Evolutionary conservation across 2,113 vertebrate genomes (phyloP).

Genomic region (Guaruba guarouba): DNA sequence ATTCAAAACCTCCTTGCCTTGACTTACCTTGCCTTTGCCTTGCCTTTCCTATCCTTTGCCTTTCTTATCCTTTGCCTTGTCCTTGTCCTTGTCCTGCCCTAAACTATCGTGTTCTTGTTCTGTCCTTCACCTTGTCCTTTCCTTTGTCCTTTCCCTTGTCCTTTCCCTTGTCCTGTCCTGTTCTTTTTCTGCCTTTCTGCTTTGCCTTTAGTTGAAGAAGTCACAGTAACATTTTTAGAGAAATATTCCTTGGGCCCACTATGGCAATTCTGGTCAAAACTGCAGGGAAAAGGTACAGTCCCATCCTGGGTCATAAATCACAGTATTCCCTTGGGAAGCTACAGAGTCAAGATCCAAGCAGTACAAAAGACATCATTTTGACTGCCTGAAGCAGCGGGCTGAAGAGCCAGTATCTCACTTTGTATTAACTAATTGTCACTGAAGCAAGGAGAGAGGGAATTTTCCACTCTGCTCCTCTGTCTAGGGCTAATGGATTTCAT

Average conservation of each 20-base stretch:
- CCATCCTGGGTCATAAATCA: background rate
- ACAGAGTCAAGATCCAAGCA: background rate
- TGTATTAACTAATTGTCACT: background rate
- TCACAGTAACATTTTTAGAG: background rate
- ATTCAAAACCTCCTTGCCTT: background rate
- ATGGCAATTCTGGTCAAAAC: background rate
- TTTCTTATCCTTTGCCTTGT: background rate
- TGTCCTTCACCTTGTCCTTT: background rate
- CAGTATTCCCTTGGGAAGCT: background rate
- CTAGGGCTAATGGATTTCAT: background rate
- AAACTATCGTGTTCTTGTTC: too few relatives aligned
- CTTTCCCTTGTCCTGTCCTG: too few relatives aligned
- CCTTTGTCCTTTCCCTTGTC: background rate
- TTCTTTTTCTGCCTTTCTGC: background rate
- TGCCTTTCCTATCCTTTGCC: too few relatives aligned
- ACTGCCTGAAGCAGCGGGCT: background rate
- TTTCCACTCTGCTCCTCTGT: background rate
- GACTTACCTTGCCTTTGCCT: too few relatives aligned
- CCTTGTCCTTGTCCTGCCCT: background rate
- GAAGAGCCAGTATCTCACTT: background rate
- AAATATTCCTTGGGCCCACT: background rate
- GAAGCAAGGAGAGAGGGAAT: conserved; percentile 6
- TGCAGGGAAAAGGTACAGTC: background rate
- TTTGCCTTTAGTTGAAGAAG: background rate
- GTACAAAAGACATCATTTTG: background rate